Conservation (phyloP, 1,140 invertebrate genomes). For the Calephelis nemesis region DNA sequence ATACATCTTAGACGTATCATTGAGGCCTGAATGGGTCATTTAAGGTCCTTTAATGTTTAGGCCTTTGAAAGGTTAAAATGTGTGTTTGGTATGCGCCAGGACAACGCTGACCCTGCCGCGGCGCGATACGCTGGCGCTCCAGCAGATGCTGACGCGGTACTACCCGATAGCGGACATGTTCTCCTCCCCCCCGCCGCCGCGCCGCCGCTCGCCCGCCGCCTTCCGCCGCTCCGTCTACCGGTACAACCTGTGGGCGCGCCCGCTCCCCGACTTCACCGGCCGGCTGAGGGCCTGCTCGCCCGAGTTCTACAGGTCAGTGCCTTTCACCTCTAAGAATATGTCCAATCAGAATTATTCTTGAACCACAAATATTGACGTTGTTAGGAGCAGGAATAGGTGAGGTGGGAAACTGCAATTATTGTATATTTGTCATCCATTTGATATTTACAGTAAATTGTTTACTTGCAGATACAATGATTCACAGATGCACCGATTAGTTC, state of each 20-base stretch:
- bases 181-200: slow-evolving; percentile 36
- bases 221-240: slow-evolving; percentile 87
- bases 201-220: slow-evolving; percentile 51
- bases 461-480: slow-evolving; percentile 87
- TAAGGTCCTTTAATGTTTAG: too few relatives aligned
- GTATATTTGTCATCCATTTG: background rate
- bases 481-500: slow-evolving; percentile 88
- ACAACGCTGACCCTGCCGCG: slow-evolving; percentile 81
- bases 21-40: too few relatives aligned
- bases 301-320: slow-evolving; percentile 84
- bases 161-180: slow-evolving; percentile 68
- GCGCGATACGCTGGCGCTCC: slow-evolving; percentile 76
- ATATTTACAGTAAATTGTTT: slow-evolving; percentile 29
- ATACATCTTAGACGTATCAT: too few relatives aligned
- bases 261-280: slow-evolving; percentile 83
- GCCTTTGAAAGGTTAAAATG: too few relatives aligned
- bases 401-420: too few relatives aligned
- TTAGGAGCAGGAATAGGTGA: too few relatives aligned
- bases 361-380: too few relatives aligned
- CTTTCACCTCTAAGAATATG: too few relatives aligned
- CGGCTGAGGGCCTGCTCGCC: slow-evolving; percentile 86
- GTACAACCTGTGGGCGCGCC: slow-evolving; percentile 86
- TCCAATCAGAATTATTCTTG: too few relatives aligned
- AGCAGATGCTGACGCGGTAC: slow-evolving; percentile 76
- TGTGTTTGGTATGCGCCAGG: slow-evolving; percentile 48